Percentiles rank a stretch among this genome's conserved stretches.
Evolutionary conservation across 2,113 vertebrate species (phyloP).

Genomic region (Oenanthe melanoleuca): DNA sequence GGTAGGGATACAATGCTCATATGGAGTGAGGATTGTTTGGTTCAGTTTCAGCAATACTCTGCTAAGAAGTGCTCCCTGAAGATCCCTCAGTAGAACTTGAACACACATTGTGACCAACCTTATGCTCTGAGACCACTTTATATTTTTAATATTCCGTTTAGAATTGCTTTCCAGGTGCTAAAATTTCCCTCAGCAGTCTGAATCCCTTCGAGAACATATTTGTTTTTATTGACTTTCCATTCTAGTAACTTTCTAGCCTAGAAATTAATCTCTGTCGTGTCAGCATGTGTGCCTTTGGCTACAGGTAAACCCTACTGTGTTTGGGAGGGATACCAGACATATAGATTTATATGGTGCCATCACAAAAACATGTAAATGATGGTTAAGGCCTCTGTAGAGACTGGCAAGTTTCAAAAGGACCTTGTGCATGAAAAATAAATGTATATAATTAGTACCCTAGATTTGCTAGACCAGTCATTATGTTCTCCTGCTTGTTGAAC

Average conservation of each 20-base stretch:
- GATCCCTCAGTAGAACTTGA: background rate
- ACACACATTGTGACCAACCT: background rate
- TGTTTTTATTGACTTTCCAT: conserved; percentile 38
- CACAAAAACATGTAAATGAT: background rate
- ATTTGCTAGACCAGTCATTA: background rate
- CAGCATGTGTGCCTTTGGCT: background rate
- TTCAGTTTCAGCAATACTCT: background rate
- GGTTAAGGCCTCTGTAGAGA: background rate
- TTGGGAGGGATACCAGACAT: background rate
- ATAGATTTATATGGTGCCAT: background rate
- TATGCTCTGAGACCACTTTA: background rate
- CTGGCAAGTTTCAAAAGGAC: background rate
- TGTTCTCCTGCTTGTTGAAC: background rate
- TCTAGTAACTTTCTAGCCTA: background rate
- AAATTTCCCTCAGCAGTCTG: background rate
- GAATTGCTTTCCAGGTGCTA: conserved; percentile 2
- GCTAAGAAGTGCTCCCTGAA: background rate
- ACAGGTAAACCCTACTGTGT: background rate
- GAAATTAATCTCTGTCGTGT: background rate
- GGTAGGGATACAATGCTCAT: background rate
- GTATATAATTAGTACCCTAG: background rate
- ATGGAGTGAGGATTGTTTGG: background rate
- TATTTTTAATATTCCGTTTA: background rate
- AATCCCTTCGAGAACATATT: background rate
- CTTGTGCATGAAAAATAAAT: background rate